These are phyloP conservation scores for Leptinotarsa tumamoca DNA, from an alignment of 2,888 invertebrate genomes.

Conservation along the genomic window DNA sequence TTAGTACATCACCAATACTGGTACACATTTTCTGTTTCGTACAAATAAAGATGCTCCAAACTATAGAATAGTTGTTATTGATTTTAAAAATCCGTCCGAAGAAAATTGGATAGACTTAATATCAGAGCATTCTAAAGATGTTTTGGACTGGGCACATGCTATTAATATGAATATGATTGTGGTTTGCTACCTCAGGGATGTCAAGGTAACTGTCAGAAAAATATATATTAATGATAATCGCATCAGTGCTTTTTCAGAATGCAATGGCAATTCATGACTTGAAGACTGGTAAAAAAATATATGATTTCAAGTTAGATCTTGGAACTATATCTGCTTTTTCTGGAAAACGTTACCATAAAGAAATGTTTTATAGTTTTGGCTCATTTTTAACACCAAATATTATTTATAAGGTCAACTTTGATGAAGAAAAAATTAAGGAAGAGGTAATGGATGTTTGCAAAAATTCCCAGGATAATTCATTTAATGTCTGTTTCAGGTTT, in stretches of 20 bases:
- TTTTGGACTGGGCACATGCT: slow-evolving; percentile 89
- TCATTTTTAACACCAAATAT: slow-evolving; percentile 92
- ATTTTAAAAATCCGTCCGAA: slow-evolving; percentile 78
- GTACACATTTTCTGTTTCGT: slow-evolving; percentile 83
- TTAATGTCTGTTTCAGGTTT: slow-evolving; percentile 70
- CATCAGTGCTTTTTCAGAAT: slow-evolving; percentile 71
- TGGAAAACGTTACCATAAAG: slow-evolving; percentile 85
- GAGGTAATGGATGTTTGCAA: slow-evolving; percentile 65
- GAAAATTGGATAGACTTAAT: slow-evolving; percentile 88
- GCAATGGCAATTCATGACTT: slow-evolving; percentile 85
- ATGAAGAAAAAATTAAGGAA: slow-evolving; percentile 69
- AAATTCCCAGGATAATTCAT: not conserved
- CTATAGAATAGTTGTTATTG: slow-evolving; percentile 87
- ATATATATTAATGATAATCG: not conserved
- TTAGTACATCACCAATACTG: slow-evolving; percentile 92
- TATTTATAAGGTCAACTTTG: slow-evolving; percentile 88
- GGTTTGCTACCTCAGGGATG: slow-evolving; percentile 91
- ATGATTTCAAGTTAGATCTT: slow-evolving; percentile 84
- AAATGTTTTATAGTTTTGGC: slow-evolving; percentile 94
- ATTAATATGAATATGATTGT: slow-evolving; percentile 89
- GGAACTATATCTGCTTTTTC: slow-evolving; percentile 89
- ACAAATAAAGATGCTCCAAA: slow-evolving; percentile 96
- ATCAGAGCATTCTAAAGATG: slow-evolving; percentile 85
- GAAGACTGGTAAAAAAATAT: slow-evolving; percentile 77
- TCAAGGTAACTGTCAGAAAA: slow-evolving; percentile 79